Percentiles rank a stretch among this genome's conserved stretches.
Conservation (phyloP, 2,888 invertebrate genomes). For the Lutraria lutraria region DNA sequence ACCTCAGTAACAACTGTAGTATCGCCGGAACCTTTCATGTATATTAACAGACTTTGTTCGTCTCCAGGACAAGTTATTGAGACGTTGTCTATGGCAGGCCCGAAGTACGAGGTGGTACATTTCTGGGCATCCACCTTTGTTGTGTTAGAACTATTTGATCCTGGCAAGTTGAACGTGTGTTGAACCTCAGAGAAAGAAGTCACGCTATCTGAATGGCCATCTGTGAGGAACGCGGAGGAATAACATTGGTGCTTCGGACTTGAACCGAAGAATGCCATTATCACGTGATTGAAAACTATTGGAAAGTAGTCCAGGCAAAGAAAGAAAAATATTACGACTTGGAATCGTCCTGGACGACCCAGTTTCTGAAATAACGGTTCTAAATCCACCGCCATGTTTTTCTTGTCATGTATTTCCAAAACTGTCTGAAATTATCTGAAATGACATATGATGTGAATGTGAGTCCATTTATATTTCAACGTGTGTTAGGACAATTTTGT, state of each 20-base stretch:
- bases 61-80: constrained; percentile 34
- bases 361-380: constrained; percentile 59
- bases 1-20: constrained; percentile 56
- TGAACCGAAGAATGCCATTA: constrained; percentile 72
- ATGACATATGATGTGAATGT: too few species aligned
- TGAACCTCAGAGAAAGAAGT: neutral
- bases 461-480: too few species aligned
- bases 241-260: constrained; percentile 55
- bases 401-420: too few species aligned
- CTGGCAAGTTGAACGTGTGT: neutral
- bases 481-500: too few species aligned
- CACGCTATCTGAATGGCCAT: neutral
- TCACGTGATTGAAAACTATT: constrained; percentile 70
- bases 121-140: neutral
- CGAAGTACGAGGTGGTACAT: constrained; percentile 35
- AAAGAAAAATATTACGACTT: constrained; percentile 64
- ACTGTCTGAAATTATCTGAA: too few species aligned
- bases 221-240: neutral
- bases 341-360: constrained; percentile 68
- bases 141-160: neutral
- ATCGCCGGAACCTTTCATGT: constrained; percentile 28
- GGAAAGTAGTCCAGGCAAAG: constrained; percentile 71
- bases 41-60: constrained; percentile 29
- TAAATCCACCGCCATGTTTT: constrained; percentile 11
- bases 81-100: constrained; percentile 3